Conservation (phyloP, 2,888 invertebrate species). For the Cerastis rubricosa region DNA sequence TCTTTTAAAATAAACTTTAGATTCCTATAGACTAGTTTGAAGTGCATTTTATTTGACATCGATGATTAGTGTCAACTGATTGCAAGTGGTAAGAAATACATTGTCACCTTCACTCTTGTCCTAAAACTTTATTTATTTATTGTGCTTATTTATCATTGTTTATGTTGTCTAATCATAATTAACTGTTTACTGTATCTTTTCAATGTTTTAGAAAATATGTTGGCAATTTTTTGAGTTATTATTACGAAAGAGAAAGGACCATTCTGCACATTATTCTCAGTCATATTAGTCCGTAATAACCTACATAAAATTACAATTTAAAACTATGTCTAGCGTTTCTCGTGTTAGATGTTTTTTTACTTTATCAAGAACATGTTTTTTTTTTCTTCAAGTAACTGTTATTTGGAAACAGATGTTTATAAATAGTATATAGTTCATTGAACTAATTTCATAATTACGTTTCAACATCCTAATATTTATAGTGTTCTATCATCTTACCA, state of each 20-base stretch:
- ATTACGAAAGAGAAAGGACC: slow-evolving; percentile 81
- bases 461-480: slow-evolving; percentile 12
- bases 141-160: slow-evolving; percentile 69
- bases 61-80: slow-evolving; percentile 73
- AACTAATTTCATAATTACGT: slow-evolving; percentile 55
- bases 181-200: slow-evolving; percentile 28
- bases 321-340: slow-evolving; percentile 51
- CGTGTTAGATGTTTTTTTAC: slow-evolving; percentile 1
- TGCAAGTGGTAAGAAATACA: slow-evolving; percentile 74
- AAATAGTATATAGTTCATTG: slow-evolving; percentile 58
- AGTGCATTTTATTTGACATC: slow-evolving; percentile 64
- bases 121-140: slow-evolving; percentile 72
- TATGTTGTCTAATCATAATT: slow-evolving; percentile 54
- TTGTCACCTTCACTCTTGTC: slow-evolving; percentile 81
- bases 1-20: slow-evolving; percentile 48
- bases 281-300: slow-evolving; percentile 78
- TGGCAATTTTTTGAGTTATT: slow-evolving; percentile 43
- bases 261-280: slow-evolving; percentile 68
- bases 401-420: slow-evolving; percentile 15
- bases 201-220: slow-evolving; percentile 24
- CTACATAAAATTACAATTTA: slow-evolving; percentile 73
- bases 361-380: not conserved
- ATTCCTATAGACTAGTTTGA: slow-evolving; percentile 49
- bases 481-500: slow-evolving; percentile 12
- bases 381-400: not conserved